phyloP scores from a whole-genome alignment of 1,140 invertebrate genomes.

The Metaphire vulgaris region DNA sequence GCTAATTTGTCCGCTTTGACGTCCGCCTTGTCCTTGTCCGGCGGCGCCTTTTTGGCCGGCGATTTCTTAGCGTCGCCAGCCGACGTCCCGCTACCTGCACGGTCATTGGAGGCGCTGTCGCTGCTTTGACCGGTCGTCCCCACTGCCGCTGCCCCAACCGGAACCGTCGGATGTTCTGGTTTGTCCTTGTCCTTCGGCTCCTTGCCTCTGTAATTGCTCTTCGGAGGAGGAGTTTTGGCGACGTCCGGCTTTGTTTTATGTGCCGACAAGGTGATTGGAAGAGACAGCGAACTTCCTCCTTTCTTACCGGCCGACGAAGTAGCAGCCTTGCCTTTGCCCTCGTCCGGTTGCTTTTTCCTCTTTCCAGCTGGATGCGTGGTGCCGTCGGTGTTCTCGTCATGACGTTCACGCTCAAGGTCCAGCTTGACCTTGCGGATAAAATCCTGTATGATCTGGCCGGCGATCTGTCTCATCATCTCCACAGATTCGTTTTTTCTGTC shows the following conservation, averaged over 20 bases:
- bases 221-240: too few species aligned
- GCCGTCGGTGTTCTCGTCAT: too few species aligned
- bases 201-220: too few species aligned
- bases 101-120: too few species aligned
- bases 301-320: not conserved
- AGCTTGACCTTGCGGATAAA: not conserved
- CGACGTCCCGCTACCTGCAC: too few species aligned
- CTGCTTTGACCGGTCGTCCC: too few species aligned
- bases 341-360: not conserved
- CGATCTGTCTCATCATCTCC: not conserved
- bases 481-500: not conserved
- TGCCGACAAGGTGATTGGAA: not conserved
- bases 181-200: too few species aligned
- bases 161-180: too few species aligned
- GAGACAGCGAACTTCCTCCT: not conserved
- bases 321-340: not conserved
- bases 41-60: not conserved
- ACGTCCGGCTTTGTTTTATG: not conserved
- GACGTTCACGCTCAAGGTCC: not conserved
- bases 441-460: not conserved
- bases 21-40: not conserved
- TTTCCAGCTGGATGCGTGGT: too few species aligned
- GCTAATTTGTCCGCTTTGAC: not conserved
- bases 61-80: too few species aligned
- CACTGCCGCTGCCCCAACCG: too few species aligned